Percentiles rank a stretch among this genome's conserved stretches.
These are phyloP conservation scores for Tetramorium bicarinatum DNA, from an alignment of 2,888 invertebrate genomes.

Conservation along the genomic window DNA sequence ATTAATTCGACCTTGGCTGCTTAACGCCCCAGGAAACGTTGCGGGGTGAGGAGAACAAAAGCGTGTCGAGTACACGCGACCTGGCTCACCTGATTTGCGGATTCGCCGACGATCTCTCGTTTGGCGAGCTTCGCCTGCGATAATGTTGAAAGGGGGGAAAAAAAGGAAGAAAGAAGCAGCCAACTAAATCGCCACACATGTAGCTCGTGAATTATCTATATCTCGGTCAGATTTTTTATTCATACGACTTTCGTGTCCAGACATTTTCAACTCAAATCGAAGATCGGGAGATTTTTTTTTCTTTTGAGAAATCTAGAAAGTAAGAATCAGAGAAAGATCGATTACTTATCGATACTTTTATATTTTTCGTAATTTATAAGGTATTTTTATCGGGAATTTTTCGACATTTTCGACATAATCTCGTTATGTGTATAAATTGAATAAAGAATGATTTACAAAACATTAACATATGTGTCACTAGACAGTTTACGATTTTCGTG, in stretches of 20 bases:
- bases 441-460: neutral
- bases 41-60: neutral
- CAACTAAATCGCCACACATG: neutral
- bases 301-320: neutral
- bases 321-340: no score
- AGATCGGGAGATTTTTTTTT: neutral
- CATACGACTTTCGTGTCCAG: neutral
- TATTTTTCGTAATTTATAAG: neutral
- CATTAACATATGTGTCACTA: neutral
- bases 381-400: neutral
- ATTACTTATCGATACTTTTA: neutral
- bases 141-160: neutral
- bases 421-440: neutral
- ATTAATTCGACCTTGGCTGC: constrained; percentile 46
- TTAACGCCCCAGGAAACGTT: constrained; percentile 16
- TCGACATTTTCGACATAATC: neutral
- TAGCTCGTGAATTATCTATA: neutral
- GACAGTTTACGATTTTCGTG: neutral
- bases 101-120: no score
- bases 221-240: constrained; percentile 13
- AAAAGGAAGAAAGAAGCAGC: neutral
- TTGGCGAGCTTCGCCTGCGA: neutral
- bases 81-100: neutral
- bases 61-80: neutral
- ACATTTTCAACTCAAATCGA: neutral